Evolutionary conservation across 2,797 vertebrate species (phyloP), one percentile per base, ranked within the genome.

Genomic region (Miichthys miiuy): DNA sequence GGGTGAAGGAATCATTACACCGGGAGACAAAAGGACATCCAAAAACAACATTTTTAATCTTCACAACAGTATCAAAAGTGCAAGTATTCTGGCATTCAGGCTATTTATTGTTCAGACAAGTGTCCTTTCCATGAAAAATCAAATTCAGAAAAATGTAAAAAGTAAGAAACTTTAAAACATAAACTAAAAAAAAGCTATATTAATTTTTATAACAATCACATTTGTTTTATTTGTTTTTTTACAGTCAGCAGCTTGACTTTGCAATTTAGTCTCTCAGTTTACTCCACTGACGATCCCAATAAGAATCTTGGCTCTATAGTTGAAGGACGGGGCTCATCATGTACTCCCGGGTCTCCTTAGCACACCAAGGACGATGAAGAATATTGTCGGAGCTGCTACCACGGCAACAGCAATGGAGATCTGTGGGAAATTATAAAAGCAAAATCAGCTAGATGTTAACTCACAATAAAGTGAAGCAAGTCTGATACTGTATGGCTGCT

Each of bases 341-440:
- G 8, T 38, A 38, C 34, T 38, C 34, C 34, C 14, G 2, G 20
- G 70, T 71, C 90, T 82, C 81, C 87, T 87, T 66, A 88, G 6
- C 27, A 82, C 47, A 34, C 81, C 61, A 2, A 83, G 55, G 60
- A 91, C 30, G 46, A 93, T 58, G 18, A 93, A 54, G 68, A 92
- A 20, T 13, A 90, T 41, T 4, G 90, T 73, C 9, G 93, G 85
- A 69, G 89, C 89, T 67, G 90, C 84, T 46, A 92, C 82, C 60
- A 92, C 67, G 1, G 85, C 92, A 48, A 92, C 84, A 25, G 89
- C 77, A 18, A 78, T 84, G 58, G 74, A 91, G 41, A 90, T 62
- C 95, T 95, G 90, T 61, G 79, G 84, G 17, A 72, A 64, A 72
- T 34, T 62, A 86, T 18, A 75, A 1, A 17, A 78, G 10, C 4